Evolutionary conservation across 2,113 vertebrate genomes (phyloP).

Genomic region (Protobothrops mucrosquamatus): DNA sequence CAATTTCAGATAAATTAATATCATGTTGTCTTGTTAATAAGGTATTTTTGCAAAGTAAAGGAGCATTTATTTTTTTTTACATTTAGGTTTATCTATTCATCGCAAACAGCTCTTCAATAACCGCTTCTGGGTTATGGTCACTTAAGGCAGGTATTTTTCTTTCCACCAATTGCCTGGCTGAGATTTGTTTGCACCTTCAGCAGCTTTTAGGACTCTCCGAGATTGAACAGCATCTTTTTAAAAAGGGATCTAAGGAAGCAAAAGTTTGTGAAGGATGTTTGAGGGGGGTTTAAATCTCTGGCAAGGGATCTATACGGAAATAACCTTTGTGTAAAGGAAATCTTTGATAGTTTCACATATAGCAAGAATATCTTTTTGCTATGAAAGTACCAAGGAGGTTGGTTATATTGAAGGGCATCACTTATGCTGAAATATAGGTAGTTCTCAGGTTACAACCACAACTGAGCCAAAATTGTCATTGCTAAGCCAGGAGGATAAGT

Average conservation of each 20-base stretch:
- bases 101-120: not conserved
- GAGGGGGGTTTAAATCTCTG: not conserved
- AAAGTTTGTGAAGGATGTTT: not conserved
- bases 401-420: not conserved
- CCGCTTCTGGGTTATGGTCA: not conserved
- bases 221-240: slow-evolving; percentile 11
- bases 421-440: not conserved
- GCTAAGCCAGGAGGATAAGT: not conserved
- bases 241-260: not conserved
- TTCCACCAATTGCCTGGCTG: not conserved
- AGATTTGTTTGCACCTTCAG: not conserved
- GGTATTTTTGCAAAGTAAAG: not conserved
- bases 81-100: not conserved
- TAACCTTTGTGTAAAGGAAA: not conserved
- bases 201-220: not conserved
- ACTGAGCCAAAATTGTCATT: not conserved
- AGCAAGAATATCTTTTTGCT: not conserved
- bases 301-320: not conserved
- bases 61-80: not conserved
- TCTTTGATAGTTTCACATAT: not conserved
- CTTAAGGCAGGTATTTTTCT: not conserved
- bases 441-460: not conserved
- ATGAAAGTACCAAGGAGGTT: not conserved
- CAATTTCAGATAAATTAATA: not conserved
- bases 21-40: not conserved